Evolutionary conservation across 2,797 vertebrate species (phyloP), one percentile per base, ranked within the genome.

Genomic region (Benthosema pterotum): DNA sequence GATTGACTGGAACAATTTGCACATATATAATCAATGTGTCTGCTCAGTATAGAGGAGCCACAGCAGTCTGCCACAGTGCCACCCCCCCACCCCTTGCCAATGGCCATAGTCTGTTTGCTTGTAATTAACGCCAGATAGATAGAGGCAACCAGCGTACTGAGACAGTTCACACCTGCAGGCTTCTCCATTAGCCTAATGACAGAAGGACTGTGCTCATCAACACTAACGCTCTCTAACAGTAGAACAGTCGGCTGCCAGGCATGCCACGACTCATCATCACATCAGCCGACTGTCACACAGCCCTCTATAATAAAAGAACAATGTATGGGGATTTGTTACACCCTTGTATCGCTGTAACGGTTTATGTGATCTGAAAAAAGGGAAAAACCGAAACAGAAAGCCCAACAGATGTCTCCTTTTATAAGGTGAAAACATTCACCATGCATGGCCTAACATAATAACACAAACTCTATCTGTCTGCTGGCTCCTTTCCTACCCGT

Each of bases 161-260:
- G 67, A 69, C 67, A 67, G 54, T 78, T 87, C 75, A 82, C 85
- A 86, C 81, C 78, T 84, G 78, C 78, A 83, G 65, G 75, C 74
- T 78, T 76, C 83, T 87, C 79, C 71, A 83, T 88, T 84, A 83
- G 63, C 75, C 59, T 80, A 84, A 83, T 84, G 85, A 78, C 80
- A 86, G 75, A 6, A 82, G 71, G 14, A 64, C 78, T 76, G 76
- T 48, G 65, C 67, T 85, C 84, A 80, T 83, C 83, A 79, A 60
- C 73, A 64, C 53, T 62, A 54, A 71, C 74, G 74, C 74, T 82
- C 63, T 67, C 77, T 60, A 54, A 71, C 74, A 75, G 72, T 82
- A 63, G 65, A 78, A 72, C 70, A 53, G 74, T 65, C 42, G 1
- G 59, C 70, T 62, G 60, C 52, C 75, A 76, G 74, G 15, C 42